Percentiles rank a stretch among this genome's conserved stretches.
phyloP scores from a whole-genome alignment of 2,113 vertebrate species.

The Passerina amoena region DNA sequence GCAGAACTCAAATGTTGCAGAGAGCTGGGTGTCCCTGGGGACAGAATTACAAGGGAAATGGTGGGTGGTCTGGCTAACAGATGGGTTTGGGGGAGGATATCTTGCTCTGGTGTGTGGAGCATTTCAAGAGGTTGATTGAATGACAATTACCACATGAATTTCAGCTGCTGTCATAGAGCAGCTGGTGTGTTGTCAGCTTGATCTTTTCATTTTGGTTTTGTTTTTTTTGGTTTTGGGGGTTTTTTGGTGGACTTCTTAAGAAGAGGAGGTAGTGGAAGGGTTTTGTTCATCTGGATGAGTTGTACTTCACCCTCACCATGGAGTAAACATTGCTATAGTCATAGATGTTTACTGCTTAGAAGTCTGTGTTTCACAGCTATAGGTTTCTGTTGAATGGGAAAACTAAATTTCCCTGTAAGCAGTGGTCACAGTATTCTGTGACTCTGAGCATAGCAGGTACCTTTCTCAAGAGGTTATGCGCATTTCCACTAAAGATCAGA shows the following conservation, averaged over 20 bases:
- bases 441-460: background rate
- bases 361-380: background rate
- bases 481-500: background rate
- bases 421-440: background rate
- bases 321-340: background rate
- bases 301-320: background rate
- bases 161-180: conserved; percentile 46
- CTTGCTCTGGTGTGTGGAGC: conserved; percentile 28
- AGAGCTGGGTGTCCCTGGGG: background rate
- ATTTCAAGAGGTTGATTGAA: conserved; percentile 39
- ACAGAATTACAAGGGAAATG: background rate
- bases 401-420: background rate
- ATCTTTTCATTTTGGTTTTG: background rate
- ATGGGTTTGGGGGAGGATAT: conserved; percentile 37
- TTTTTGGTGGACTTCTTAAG: background rate
- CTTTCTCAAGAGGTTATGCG: background rate
- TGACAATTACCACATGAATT: conserved; percentile 31
- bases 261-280: background rate
- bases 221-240: background rate
- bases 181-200: conserved; percentile 43
- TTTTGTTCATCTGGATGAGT: background rate
- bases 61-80: conserved; percentile 41
- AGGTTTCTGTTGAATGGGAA: background rate
- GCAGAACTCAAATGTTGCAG: background rate
- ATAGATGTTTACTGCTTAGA: background rate